Evolutionary conservation across 2,888 invertebrate species (phyloP), one percentile per base, ranked within the genome.

Genomic region (Slavum lentiscoides): DNA sequence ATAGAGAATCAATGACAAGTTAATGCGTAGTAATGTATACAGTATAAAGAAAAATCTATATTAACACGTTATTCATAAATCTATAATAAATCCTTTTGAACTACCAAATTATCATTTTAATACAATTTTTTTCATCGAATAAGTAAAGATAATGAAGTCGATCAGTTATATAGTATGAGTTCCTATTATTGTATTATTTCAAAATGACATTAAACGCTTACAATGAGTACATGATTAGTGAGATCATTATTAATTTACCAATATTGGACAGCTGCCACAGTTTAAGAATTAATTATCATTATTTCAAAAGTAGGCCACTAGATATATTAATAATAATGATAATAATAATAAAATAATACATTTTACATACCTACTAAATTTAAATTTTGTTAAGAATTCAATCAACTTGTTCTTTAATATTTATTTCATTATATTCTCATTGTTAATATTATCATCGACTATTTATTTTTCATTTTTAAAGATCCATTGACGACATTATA

Each of bases 211-310:
- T 61, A 43, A 73, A 62, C n/a, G 8, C 7, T 39, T 53, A 74
- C 53, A 64, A 64, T 64, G 23, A n/a, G 37, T 55, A 37, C 53
- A 1, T 53, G 64, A 74, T 74, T 64, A 74, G 53, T 21, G 64
- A 37, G n/a, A 53, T 37, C 37, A 37, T 64, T 74, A 30, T 30
- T 74, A 17, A 37, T 21, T 1, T n/a, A 62, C 11, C 6, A n/a
- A 37, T 39, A 58, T 70, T 70, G 58, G 53, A n/a, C n/a, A 74
- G 43, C 49, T 7, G 64, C 37, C 53, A 53, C 21, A 19, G 30
- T 49, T 62, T 72, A 30, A 66, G 15, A 74, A 66, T 66, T 64
- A 19, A 55, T 21, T 37, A 64, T 64, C 15, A 17, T 66, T 74
- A 30, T 55, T 55, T 66, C 4, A 19, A 66, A 74, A 21, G 30